These are phyloP conservation scores for Pectinophora gossypiella DNA, from an alignment of 1,140 invertebrate species.

Conservation along the genomic window DNA sequence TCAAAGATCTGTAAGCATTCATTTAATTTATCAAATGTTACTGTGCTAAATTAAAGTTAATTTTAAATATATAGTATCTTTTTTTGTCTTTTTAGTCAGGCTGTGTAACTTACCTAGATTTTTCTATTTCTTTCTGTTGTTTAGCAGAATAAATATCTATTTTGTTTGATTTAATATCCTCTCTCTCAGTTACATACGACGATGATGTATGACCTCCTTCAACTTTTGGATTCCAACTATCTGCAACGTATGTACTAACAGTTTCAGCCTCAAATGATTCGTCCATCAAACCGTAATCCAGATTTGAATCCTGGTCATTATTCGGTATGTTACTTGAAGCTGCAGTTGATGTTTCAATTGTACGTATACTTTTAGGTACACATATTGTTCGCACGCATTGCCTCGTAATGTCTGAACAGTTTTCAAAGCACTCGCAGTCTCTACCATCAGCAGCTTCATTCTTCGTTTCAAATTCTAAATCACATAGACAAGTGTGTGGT, in stretches of 20 bases:
- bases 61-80: neutral
- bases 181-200: too few relatives aligned
- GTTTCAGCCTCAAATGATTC: too few relatives aligned
- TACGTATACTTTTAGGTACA: neutral
- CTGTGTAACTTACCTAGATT: neutral
- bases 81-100: neutral
- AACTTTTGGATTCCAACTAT: too few relatives aligned
- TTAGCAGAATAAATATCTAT: too few relatives aligned
- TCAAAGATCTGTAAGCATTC: neutral
- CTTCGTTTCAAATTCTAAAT: conserved; percentile 1
- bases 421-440: conserved; percentile 1
- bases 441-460: neutral
- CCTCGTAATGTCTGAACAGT: neutral
- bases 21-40: neutral
- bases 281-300: too few relatives aligned
- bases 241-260: too few relatives aligned
- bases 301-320: too few relatives aligned
- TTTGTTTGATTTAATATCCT: too few relatives aligned
- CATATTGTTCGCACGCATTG: neutral
- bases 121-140: neutral
- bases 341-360: neutral
- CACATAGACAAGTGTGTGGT: conserved; percentile 20
- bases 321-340: too few relatives aligned
- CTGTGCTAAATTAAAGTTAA: neutral
- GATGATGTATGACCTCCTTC: too few relatives aligned